These are phyloP conservation scores for Conops quadrifasciatus DNA, from an alignment of 2,888 invertebrate genomes.

Conservation along the genomic window DNA sequence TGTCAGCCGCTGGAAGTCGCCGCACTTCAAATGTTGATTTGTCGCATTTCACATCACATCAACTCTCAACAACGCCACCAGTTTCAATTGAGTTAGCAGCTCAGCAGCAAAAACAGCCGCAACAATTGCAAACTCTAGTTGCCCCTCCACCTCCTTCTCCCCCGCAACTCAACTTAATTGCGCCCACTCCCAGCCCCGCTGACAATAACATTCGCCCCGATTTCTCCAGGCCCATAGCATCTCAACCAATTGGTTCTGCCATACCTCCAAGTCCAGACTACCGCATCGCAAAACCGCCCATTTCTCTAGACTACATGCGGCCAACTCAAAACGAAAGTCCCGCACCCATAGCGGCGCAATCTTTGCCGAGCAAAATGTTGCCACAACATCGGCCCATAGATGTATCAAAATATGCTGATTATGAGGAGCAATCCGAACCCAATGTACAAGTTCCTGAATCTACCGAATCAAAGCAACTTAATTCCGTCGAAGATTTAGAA, in stretches of 20 bases:
- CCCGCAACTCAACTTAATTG: slow-evolving; percentile 55
- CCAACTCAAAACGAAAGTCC: slow-evolving; percentile 41
- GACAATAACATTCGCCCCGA: slow-evolving; percentile 46
- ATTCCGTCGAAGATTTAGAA: slow-evolving; percentile 45
- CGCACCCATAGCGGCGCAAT: not conserved
- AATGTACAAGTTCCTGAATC: not conserved
- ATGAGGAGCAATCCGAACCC: slow-evolving; percentile 45
- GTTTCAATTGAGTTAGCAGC: not conserved
- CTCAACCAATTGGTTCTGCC: slow-evolving; percentile 44
- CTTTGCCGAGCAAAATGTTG: slow-evolving; percentile 41
- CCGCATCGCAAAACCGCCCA: slow-evolving; percentile 55
- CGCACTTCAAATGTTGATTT: slow-evolving; percentile 58
- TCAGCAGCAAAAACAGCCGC: not conserved
- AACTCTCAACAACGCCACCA: slow-evolving; percentile 1
- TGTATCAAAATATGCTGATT: slow-evolving; percentile 52
- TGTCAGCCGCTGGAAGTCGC: slow-evolving; percentile 56
- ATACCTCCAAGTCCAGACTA: slow-evolving; percentile 50
- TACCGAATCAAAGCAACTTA: slow-evolving; percentile 9
- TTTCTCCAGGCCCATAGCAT: slow-evolving; percentile 43
- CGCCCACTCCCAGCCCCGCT: slow-evolving; percentile 56
- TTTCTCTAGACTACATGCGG: slow-evolving; percentile 58
- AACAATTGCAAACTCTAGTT: not conserved
- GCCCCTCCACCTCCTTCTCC: not conserved
- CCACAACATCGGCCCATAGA: slow-evolving; percentile 62
- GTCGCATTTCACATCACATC: slow-evolving; percentile 45